Evolutionary conservation across 2,113 vertebrate species (phyloP), one percentile per base, ranked within the genome.

Genomic region (Eupsittula cactorum): DNA sequence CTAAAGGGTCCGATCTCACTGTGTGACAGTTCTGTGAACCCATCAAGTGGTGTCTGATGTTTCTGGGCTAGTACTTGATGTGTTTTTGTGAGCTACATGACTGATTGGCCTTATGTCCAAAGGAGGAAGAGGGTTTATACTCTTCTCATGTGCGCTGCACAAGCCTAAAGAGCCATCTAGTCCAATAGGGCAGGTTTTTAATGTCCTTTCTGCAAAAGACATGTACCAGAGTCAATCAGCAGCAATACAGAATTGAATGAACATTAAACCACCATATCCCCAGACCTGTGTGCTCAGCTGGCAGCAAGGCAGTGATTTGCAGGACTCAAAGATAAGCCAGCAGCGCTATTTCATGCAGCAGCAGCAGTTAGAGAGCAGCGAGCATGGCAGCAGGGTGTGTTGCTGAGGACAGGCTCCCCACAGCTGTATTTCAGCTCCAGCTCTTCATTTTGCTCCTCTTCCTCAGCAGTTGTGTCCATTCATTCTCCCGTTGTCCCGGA

Each of bases 321-420:
- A 71, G 70, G 81, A 8, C 3, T 1, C 33, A 19, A 68, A 35
- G 19, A 57, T 15, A 52, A 80, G 52, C 50, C 62, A 33, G 9
- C 8, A 2, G 29, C 13, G 46, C 50, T 23, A 16, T 24, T 62
- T 47, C 47, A 16, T 3, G 9, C 3, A 50, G 55, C 35, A 71
- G 27, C 69, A 71, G 27, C 69, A 55, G 37, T 11, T 15, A 9
- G 0, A 0, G 63, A 29, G 28, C 71, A 49, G 55, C 4, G 1
- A 63, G 23, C 4, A 24, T 4, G 16, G 37, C 0, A 19, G 37
- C n/a, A 37, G 68, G 24, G 13, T 35, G 64, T 24, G 78, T 81
- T 91, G 78, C 57, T 76, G 57, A 31, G 69, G 9, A 21, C 6
- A 6, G 33, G 11, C 10, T 79, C 1, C 64, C 68, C 42, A 6